These are phyloP conservation scores for Onthophagus sagittarius DNA, from an alignment of 2,888 invertebrate species.

Conservation along the genomic window DNA sequence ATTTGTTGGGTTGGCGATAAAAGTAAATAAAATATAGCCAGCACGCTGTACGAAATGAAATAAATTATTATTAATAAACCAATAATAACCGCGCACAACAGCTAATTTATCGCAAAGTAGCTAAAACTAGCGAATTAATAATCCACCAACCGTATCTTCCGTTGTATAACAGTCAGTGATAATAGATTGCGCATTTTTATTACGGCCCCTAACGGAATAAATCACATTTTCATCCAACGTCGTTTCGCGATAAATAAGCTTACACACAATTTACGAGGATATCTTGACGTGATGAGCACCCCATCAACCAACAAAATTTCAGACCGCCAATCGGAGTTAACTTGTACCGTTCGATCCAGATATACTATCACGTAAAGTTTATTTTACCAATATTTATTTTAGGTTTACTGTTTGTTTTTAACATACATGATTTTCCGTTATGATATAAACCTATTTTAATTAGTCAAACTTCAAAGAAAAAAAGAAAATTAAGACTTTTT, in stretches of 20 bases:
- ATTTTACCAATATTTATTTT: background rate
- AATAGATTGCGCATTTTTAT: background rate
- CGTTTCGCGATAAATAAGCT: background rate
- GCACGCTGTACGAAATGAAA: background rate
- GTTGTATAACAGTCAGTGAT: background rate
- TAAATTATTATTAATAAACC: background rate
- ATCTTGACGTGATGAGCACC: background rate
- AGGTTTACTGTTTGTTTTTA: background rate
- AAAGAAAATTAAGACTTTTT: no score
- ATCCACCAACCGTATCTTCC: background rate
- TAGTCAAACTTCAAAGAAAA: no score
- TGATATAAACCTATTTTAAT: no score
- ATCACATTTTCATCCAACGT: background rate
- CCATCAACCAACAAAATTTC: background rate
- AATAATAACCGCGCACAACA: background rate
- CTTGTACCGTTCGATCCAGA: background rate
- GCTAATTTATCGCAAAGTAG: background rate
- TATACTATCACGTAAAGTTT: background rate
- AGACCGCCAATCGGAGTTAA: background rate
- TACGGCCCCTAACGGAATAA: background rate
- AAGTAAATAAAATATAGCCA: background rate
- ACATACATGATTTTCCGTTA: background rate
- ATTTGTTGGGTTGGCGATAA: background rate
- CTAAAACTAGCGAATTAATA: background rate
- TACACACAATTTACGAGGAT: background rate